Evolutionary conservation across 2,113 vertebrate genomes (phyloP).

Genomic region (Notarius quadriscutis): DNA sequence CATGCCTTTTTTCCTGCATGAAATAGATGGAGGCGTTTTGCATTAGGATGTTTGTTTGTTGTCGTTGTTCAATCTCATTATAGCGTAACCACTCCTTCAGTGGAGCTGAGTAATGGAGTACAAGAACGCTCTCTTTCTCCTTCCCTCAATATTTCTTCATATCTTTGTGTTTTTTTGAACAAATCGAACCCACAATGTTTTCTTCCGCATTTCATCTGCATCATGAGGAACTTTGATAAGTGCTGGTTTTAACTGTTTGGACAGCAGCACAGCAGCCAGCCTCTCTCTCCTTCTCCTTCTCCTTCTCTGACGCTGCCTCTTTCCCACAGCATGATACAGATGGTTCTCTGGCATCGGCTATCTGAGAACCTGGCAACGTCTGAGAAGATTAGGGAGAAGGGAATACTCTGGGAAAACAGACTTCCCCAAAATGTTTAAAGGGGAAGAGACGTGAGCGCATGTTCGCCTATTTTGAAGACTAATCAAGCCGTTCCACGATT

Average conservation of each 20-base stretch:
- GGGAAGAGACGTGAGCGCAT: not conserved
- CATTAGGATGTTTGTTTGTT: not conserved
- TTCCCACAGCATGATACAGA: not conserved
- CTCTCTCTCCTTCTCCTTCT: not conserved
- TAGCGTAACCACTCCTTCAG: not conserved
- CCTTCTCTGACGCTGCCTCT: not conserved
- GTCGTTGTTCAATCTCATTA: conserved; percentile 3
- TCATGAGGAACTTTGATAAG: not conserved
- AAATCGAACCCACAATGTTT: not conserved
- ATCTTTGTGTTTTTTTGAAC: not conserved
- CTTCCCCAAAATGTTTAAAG: not conserved
- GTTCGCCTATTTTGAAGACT: not conserved
- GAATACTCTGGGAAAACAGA: conserved; percentile 9
- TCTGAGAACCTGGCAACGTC: conserved; percentile 32
- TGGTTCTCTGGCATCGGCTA: not conserved
- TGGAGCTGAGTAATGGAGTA: not conserved
- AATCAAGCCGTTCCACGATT: not conserved
- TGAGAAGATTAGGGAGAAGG: conserved; percentile 10
- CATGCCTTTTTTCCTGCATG: not conserved
- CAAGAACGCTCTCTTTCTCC: not conserved
- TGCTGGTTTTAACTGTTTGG: not conserved
- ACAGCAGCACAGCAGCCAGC: not conserved
- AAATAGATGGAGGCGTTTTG: not conserved
- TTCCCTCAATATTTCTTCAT: not conserved
- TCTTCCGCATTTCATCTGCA: not conserved